Conservation (phyloP, 2,113 vertebrate species). For the Eolophus roseicapilla region DNA sequence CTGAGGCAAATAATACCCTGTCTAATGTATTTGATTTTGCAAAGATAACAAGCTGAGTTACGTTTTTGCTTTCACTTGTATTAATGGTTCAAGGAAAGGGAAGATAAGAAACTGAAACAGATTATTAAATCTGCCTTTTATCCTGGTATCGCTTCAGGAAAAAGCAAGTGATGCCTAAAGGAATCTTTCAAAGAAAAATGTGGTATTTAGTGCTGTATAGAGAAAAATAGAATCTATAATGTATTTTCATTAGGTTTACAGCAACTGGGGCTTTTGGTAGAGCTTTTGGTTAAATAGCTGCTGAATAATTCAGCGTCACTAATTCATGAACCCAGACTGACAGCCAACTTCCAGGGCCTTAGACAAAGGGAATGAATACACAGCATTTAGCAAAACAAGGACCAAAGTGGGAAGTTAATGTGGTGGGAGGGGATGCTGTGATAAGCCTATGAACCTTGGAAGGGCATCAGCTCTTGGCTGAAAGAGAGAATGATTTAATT, state of each 20-base stretch:
- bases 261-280: neutral
- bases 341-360: neutral
- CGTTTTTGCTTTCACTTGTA: neutral
- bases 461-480: neutral
- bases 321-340: neutral
- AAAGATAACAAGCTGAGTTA: neutral
- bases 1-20: neutral
- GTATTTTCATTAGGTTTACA: neutral
- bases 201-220: neutral
- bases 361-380: neutral
- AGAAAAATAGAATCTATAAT: neutral
- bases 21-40: neutral
- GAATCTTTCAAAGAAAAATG: neutral
- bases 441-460: neutral
- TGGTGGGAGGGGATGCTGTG: neutral
- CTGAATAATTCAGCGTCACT: neutral
- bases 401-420: neutral
- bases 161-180: neutral
- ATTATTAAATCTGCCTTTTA: slow-evolving; percentile 29
- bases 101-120: neutral
- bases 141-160: neutral
- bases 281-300: neutral
- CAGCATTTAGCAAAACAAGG: neutral
- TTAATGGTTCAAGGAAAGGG: neutral
- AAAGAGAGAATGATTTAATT: neutral